Conservation (phyloP, 2,797 vertebrate genomes). For the Neosalanx taihuensis region DNA sequence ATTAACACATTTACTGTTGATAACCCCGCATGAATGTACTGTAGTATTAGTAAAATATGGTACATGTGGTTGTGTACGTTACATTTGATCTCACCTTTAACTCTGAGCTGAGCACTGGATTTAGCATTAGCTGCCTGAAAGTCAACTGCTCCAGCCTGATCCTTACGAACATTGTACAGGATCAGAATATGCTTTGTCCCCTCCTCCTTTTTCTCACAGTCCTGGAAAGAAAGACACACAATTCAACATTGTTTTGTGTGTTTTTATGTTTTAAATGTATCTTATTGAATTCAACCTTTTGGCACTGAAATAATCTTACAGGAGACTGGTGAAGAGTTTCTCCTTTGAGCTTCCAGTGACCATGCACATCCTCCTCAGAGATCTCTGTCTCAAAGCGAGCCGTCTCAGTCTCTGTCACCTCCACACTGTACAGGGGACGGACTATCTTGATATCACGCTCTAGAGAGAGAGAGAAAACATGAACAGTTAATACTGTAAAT, state of each 20-base stretch:
- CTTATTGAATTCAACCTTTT: not conserved
- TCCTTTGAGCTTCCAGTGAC: slow-evolving; percentile 92
- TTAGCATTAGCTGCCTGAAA: slow-evolving; percentile 95
- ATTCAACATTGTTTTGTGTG: too few species aligned
- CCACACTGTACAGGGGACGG: slow-evolving; percentile 89
- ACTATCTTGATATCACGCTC: slow-evolving; percentile 93
- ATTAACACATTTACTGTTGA: not conserved
- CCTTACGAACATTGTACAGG: slow-evolving; percentile 85
- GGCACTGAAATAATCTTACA: slow-evolving; percentile 70
- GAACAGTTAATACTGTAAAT: not conserved
- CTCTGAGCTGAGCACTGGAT: slow-evolving; percentile 90
- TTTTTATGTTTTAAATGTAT: not conserved
- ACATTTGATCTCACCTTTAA: slow-evolving; percentile 81
- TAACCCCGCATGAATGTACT: not conserved
- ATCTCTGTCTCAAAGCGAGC: slow-evolving; percentile 96
- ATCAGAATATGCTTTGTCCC: slow-evolving; percentile 84
- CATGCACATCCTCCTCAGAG: slow-evolving; percentile 90
- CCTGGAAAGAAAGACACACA: slow-evolving; percentile 51
- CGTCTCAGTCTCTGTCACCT: slow-evolving; percentile 90
- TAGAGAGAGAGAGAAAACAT: slow-evolving; percentile 49
- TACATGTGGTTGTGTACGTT: not conserved
- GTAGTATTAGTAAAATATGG: not conserved
- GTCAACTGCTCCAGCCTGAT: slow-evolving; percentile 89
- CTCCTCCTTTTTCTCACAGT: slow-evolving; percentile 95
- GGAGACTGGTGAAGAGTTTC: slow-evolving; percentile 84